A percentile compares a stretch with the other conserved stretches of the same genome.
Conservation (phyloP, 1,140 invertebrate species). For the Drosophila navojoa region DNA sequence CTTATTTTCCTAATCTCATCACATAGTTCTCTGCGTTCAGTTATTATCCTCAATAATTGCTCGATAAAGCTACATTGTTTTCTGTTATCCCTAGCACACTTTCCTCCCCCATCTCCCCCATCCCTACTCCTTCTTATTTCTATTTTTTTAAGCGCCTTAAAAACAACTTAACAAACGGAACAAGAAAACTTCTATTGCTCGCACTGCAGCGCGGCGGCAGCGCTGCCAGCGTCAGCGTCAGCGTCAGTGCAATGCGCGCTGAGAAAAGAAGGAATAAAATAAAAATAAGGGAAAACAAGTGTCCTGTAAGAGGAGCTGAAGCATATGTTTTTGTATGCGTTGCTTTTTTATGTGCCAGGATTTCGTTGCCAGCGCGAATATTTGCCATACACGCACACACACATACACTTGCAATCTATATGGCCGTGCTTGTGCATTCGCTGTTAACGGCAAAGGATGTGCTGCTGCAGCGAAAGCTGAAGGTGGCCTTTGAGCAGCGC, state of each 20-base stretch:
- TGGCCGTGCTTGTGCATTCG: conserved; percentile 16
- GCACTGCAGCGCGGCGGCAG: conserved; percentile 31
- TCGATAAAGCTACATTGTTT: conserved; percentile 23
- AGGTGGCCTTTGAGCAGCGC: conserved; percentile 30
- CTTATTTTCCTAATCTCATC: not conserved
- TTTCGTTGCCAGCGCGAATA: conserved; percentile 40
- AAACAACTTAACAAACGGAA: conserved; percentile 43
- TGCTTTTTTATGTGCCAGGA: conserved; percentile 67
- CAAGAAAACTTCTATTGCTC: conserved; percentile 18
- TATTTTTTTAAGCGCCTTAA: conserved; percentile 55
- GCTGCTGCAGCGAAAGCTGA: conserved; percentile 25
- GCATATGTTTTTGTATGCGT: conserved; percentile 76
- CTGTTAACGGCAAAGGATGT: conserved; percentile 58
- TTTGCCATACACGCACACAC: conserved; percentile 5
- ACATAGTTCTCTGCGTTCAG: not conserved
- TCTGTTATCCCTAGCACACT: not conserved
- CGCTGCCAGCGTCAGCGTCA: conserved; percentile 39
- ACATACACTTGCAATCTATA: conserved; percentile 9
- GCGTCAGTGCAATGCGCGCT: conserved; percentile 29
- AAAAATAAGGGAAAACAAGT: conserved; percentile 21
- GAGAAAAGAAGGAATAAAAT: conserved; percentile 16
- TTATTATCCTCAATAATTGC: conserved; percentile 19
- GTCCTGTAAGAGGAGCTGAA: conserved; percentile 49
- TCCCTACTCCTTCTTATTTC: not conserved
- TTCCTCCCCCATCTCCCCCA: not conserved